Conservation (phyloP, 2,113 vertebrate species). For the Corythaixoides concolor region DNA sequence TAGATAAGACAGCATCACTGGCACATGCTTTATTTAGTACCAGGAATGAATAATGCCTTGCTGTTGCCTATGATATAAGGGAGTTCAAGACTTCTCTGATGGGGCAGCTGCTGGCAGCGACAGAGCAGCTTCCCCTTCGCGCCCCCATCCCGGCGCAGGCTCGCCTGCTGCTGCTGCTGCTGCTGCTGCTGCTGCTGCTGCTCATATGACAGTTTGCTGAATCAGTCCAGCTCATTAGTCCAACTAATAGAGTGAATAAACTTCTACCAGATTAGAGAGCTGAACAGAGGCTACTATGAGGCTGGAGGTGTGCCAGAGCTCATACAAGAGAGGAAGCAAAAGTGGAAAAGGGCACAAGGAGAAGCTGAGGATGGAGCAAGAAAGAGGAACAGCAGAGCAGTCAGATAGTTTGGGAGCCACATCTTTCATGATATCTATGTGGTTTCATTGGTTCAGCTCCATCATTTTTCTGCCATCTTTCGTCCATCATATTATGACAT, state of each 20-base stretch:
- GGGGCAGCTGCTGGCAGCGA: background rate
- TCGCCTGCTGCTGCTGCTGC: no score
- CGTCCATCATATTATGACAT: background rate
- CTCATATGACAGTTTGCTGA: background rate
- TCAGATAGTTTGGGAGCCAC: background rate
- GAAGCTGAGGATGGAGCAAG: background rate
- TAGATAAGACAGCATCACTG: background rate
- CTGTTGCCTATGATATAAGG: background rate
- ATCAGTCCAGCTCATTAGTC: background rate
- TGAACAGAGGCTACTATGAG: background rate
- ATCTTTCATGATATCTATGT: rapidly evolving
- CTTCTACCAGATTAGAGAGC: background rate
- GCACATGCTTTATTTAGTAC: background rate
- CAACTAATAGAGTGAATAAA: background rate
- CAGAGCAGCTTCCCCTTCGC: background rate
- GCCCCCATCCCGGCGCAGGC: rapidly evolving
- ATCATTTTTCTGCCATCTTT: background rate
- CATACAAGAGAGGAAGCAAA: background rate
- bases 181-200: background rate
- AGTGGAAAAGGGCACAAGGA: background rate
- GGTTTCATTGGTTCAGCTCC: background rate
- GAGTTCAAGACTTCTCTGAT: background rate
- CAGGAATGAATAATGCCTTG: background rate
- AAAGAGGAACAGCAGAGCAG: background rate
- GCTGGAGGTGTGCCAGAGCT: background rate